Evolutionary conservation across 2,113 vertebrate genomes (phyloP).

Genomic region (Dipodomys merriami): DNA sequence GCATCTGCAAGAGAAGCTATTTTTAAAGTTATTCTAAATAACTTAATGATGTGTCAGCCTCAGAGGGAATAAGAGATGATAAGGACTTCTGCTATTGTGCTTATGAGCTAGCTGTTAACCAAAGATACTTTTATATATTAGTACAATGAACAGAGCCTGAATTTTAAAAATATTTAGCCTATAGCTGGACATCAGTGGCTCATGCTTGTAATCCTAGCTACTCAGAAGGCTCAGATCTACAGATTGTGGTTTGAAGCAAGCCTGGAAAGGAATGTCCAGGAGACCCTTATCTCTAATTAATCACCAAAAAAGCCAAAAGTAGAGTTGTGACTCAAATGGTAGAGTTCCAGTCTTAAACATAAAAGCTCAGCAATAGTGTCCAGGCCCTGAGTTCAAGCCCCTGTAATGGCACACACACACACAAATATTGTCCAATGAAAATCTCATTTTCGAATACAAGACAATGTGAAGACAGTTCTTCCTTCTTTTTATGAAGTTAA

Average conservation of each 20-base stretch:
- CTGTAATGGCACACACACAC: no score
- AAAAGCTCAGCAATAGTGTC: no score
- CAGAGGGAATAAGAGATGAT: neutral
- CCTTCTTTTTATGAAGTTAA: constrained; percentile 13
- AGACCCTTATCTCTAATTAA: no score
- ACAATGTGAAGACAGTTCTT: constrained; percentile 44
- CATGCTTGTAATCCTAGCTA: no score
- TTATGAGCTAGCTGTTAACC: neutral
- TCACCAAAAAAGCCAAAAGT: no score
- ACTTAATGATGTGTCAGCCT: neutral
- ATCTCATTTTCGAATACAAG: constrained; percentile 52
- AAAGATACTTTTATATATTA: neutral
- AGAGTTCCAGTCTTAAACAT: no score
- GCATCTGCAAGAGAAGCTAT: neutral
- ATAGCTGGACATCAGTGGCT: neutral
- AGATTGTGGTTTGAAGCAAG: no score
- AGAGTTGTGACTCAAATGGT: no score
- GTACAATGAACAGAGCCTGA: neutral
- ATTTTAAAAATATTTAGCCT: constrained; percentile 17
- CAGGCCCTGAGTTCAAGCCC: no score
- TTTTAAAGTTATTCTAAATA: constrained; percentile 16
- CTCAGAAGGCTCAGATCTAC: no score
- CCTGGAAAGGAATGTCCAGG: no score
- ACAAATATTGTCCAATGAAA: neutral
- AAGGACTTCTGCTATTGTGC: neutral